These are phyloP conservation scores for Podilymbus podiceps DNA, from an alignment of 2,113 vertebrate genomes.

Conservation along the genomic window DNA sequence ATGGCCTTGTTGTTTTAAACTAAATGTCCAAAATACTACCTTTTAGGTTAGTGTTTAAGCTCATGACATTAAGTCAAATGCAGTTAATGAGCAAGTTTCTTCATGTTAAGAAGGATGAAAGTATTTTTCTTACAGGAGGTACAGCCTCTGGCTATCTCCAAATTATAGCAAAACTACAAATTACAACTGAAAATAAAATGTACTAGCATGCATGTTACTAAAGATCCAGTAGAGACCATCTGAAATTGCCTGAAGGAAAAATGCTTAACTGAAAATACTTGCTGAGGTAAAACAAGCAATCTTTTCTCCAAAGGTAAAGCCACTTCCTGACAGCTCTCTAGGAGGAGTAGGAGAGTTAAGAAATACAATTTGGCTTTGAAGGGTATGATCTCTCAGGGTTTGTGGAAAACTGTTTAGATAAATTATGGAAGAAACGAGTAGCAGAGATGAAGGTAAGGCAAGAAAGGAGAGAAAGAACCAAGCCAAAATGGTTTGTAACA, in stretches of 20 bases:
- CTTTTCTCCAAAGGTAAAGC: conserved; percentile 10
- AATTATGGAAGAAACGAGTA: conserved; percentile 16
- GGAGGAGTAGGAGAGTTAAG: not conserved
- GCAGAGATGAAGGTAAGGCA: not conserved
- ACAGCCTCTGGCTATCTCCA: conserved; percentile 19
- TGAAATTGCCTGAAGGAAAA: conserved; percentile 14
- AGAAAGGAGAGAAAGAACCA: not conserved
- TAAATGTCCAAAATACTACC: not conserved
- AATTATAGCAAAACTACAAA: conserved; percentile 26
- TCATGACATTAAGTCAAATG: not conserved
- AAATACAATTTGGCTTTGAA: not conserved
- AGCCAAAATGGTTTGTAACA: not conserved
- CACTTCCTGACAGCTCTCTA: conserved; percentile 6
- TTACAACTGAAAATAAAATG: conserved; percentile 2
- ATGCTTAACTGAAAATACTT: conserved; percentile 4
- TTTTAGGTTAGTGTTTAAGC: conserved; percentile 1
- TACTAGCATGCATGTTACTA: not conserved
- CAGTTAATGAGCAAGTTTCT: not conserved
- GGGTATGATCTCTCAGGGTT: not conserved
- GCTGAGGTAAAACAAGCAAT: not conserved
- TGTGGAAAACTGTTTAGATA: not conserved
- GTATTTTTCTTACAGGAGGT: not conserved
- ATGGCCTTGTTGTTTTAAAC: not conserved
- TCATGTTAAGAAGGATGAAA: not conserved
- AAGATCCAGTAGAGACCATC: conserved; percentile 15